phyloP scores from a whole-genome alignment of 2,797 vertebrate species.

The Australoheros facetus region DNA sequence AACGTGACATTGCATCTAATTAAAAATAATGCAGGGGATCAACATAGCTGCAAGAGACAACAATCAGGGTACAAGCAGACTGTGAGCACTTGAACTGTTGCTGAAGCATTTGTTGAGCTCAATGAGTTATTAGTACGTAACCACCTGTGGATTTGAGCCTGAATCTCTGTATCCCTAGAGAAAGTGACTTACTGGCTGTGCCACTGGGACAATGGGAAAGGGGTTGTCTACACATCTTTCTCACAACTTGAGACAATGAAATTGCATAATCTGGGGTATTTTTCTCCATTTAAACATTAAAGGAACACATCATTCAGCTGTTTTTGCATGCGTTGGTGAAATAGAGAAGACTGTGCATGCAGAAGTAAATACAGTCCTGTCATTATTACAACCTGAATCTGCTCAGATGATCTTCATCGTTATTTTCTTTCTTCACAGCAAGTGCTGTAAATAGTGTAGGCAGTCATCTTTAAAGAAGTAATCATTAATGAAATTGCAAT shows the following conservation, averaged over 20 bases:
- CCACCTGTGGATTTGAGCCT: background rate
- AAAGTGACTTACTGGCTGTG: background rate
- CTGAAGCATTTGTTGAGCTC: background rate
- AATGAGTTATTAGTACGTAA: background rate
- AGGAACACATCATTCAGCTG: background rate
- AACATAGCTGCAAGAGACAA: background rate
- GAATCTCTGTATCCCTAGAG: background rate
- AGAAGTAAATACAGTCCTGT: background rate
- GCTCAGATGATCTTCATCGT: background rate
- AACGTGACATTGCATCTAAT: background rate
- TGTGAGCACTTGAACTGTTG: background rate
- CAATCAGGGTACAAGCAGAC: background rate
- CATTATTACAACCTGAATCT: background rate
- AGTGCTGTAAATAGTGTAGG: background rate
- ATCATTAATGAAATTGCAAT: conserved; percentile 44
- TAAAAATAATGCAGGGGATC: background rate
- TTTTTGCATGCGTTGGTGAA: background rate
- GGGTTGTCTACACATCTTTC: background rate
- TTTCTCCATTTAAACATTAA: background rate
- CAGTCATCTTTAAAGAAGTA: conserved; percentile 9
- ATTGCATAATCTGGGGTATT: background rate
- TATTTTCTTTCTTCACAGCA: background rate
- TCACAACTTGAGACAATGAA: background rate
- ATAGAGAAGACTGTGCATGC: background rate
- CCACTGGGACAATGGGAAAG: background rate